These are phyloP conservation scores for Sepiola atlantica DNA, from an alignment of 2,888 invertebrate species.

Conservation along the genomic window DNA sequence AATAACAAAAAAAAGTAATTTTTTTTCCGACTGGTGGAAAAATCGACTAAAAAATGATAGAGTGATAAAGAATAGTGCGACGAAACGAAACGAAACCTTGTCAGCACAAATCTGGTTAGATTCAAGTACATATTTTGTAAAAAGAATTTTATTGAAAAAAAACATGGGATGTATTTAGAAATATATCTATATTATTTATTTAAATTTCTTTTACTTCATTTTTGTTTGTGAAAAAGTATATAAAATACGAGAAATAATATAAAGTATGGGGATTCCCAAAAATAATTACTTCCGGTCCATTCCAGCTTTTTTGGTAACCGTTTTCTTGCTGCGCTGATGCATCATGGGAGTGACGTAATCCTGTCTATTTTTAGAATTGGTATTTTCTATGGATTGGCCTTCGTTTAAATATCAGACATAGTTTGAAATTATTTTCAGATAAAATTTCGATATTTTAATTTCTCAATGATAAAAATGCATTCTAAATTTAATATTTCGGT, in stretches of 20 bases:
- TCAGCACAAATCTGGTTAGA: background rate
- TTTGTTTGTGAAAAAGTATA: background rate
- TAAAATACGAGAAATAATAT: background rate
- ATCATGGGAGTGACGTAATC: conserved; percentile 32
- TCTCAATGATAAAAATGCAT: too few species aligned
- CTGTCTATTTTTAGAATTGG: background rate
- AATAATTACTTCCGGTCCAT: background rate
- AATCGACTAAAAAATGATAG: background rate
- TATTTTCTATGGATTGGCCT: too few species aligned
- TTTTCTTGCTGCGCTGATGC: background rate
- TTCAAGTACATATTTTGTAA: background rate
- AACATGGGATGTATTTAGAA: background rate
- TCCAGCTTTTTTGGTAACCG: background rate
- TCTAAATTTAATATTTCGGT: too few species aligned
- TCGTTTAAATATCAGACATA: too few species aligned
- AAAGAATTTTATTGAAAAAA: background rate
- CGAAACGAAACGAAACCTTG: background rate
- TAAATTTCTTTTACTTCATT: background rate
- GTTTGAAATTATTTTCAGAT: too few species aligned
- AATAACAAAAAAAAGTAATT: conserved; percentile 32
- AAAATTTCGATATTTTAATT: too few species aligned
- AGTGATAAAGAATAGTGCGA: background rate
- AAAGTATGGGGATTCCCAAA: background rate
- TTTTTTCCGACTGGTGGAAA: background rate
- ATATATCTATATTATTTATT: background rate